Evolutionary conservation across 2,888 invertebrate species (phyloP).

Genomic region (Machimus rusticus): DNA sequence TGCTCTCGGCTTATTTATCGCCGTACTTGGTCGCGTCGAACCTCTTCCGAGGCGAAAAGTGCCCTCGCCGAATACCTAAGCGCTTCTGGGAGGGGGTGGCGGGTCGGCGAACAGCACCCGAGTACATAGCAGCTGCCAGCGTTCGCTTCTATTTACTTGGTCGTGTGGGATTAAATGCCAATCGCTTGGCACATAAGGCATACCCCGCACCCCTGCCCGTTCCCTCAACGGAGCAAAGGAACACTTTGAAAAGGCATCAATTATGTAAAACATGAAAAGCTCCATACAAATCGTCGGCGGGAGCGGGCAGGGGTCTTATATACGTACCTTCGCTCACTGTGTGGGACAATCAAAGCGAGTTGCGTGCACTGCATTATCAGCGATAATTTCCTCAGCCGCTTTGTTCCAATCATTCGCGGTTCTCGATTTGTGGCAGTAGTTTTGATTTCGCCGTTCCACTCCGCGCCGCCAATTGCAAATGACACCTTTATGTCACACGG

Average conservation of each 20-base stretch:
- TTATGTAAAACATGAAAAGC: not conserved
- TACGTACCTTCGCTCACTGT: not conserved
- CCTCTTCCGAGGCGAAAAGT: not conserved
- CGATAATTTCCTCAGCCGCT: not conserved
- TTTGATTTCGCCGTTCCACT: not conserved
- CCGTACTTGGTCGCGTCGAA: not conserved
- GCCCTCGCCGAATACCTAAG: not conserved
- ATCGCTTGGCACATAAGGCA: not conserved
- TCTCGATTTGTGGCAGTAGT: not conserved
- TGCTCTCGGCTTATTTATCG: not conserved
- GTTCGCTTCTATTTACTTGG: not conserved
- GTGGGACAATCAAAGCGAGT: not conserved
- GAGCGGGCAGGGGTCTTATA: not conserved
- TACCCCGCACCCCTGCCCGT: not conserved
- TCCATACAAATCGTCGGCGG: not conserved
- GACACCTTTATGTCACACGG: not conserved
- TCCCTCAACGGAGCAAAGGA: not conserved
- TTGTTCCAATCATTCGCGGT: not conserved
- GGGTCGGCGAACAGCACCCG: not conserved
- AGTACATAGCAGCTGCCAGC: constrained; percentile 11
- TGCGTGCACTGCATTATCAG: not conserved
- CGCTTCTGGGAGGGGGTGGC: not conserved
- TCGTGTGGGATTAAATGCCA: constrained; percentile 1
- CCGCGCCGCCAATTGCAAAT: not conserved
- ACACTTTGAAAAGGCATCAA: not conserved